phyloP scores from a whole-genome alignment of 2,113 vertebrate genomes.

The Engystomops pustulosus region DNA sequence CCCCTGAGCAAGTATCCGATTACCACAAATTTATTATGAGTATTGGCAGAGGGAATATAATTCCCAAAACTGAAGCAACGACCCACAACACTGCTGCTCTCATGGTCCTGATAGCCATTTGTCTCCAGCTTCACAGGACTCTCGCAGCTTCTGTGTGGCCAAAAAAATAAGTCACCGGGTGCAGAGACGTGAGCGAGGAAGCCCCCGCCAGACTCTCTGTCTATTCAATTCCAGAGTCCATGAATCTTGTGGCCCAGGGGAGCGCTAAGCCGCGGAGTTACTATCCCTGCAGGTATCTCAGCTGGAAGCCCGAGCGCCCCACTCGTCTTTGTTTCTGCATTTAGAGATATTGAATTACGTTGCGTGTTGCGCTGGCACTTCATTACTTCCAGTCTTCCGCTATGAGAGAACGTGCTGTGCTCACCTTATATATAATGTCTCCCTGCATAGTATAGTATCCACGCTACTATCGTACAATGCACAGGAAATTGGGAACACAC shows the following conservation, averaged over 20 bases:
- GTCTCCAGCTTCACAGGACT: slow-evolving; percentile 30
- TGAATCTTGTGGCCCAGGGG: background rate
- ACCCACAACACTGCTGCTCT: slow-evolving; percentile 39
- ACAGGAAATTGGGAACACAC: background rate
- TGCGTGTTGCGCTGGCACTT: background rate
- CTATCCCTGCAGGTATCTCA: slow-evolving; percentile 12
- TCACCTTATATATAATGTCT: slow-evolving; percentile 24
- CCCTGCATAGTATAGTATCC: too few relatives aligned
- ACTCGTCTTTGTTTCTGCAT: background rate
- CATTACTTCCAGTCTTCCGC: background rate
- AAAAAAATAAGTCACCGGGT: slow-evolving; percentile 30
- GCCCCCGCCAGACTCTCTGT: slow-evolving; percentile 35
- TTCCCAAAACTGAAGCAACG: slow-evolving; percentile 30
- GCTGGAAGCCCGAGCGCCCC: background rate
- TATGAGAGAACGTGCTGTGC: background rate
- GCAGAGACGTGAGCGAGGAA: background rate
- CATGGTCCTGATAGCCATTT: slow-evolving; percentile 24
- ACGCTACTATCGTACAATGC: background rate
- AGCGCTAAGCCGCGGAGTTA: background rate
- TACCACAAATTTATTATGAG: slow-evolving; percentile 17
- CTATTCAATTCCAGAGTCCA: slow-evolving; percentile 28
- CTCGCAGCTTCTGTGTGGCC: slow-evolving; percentile 51
- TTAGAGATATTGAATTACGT: slow-evolving; percentile 21
- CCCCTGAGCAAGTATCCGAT: slow-evolving; percentile 39
- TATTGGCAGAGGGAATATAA: slow-evolving; percentile 33